A percentile compares a stretch with the other conserved stretches of the same genome.
Conservation (phyloP, 1,140 invertebrate genomes). For the Lucilia sericata region DNA sequence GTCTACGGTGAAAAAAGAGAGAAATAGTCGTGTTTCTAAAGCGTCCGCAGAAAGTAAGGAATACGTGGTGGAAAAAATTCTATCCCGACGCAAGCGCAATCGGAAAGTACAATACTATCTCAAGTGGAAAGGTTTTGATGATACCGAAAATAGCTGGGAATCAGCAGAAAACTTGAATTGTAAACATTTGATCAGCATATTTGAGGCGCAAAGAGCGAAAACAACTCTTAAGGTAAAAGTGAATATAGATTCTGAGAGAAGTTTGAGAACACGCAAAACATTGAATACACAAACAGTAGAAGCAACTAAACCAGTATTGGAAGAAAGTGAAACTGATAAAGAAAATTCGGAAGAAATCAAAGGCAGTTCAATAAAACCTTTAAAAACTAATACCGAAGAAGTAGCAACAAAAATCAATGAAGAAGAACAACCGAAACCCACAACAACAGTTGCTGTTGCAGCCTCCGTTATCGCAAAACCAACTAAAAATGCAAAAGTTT, state of each 20-base stretch:
- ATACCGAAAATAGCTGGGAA: conserved; percentile 88
- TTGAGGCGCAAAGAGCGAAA: conserved; percentile 76
- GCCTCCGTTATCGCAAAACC: too few species aligned
- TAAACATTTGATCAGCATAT: conserved; percentile 89
- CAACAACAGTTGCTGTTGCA: too few species aligned
- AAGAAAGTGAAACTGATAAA: neutral
- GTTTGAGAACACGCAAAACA: neutral
- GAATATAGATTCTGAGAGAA: neutral
- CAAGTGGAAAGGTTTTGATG: conserved; percentile 91
- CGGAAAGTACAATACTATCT: conserved; percentile 88
- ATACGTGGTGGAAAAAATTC: conserved; percentile 86
- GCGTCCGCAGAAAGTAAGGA: conserved; percentile 74
- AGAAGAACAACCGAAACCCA: neutral
- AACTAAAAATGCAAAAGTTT: neutral
- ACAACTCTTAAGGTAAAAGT: neutral
- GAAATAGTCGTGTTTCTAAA: neutral
- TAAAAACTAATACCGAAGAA: neutral
- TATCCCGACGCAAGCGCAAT: conserved; percentile 80
- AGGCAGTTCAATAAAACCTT: neutral
- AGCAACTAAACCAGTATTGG: neutral
- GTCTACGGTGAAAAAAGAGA: neutral
- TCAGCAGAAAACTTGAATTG: conserved; percentile 91
- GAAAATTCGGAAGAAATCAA: neutral
- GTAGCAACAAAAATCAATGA: neutral
- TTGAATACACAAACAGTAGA: neutral